phyloP scores from a whole-genome alignment of 2,113 vertebrate species.

The Eonycteris spelaea region DNA sequence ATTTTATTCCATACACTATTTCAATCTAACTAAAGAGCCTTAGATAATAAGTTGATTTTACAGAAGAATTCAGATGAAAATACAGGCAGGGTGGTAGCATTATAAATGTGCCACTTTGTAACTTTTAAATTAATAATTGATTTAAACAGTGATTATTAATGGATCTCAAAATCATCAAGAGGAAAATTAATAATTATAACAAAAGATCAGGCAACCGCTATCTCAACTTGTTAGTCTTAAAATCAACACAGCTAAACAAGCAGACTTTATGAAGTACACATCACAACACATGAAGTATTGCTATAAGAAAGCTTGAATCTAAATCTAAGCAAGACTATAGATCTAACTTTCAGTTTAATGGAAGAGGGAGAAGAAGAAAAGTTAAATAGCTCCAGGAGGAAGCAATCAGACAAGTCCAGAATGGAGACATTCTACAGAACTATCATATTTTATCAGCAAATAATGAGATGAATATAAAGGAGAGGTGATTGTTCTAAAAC shows the following conservation, averaged over 20 bases:
- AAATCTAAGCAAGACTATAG: not conserved
- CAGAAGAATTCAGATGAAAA: not conserved
- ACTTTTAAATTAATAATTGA: not conserved
- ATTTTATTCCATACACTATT: not conserved
- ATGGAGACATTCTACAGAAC: not conserved
- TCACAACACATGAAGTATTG: not conserved
- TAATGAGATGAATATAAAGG: not conserved
- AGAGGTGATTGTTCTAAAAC: not conserved
- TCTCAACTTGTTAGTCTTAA: not conserved
- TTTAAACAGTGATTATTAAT: not conserved
- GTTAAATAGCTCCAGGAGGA: not conserved
- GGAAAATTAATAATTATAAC: not conserved
- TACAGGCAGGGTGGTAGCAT: not conserved
- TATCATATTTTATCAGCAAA: not conserved
- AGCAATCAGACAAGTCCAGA: not conserved
- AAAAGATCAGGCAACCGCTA: not conserved
- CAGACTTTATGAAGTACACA: not conserved
- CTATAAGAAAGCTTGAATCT: not conserved
- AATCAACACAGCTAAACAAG: not conserved
- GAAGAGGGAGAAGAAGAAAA: not conserved
- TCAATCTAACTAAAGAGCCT: not conserved
- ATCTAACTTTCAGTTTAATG: not conserved
- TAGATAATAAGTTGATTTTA: not conserved
- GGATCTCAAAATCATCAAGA: not conserved
- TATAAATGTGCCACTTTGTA: not conserved